Conservation (phyloP, 2,113 vertebrate genomes). For the Strigops habroptila region DNA sequence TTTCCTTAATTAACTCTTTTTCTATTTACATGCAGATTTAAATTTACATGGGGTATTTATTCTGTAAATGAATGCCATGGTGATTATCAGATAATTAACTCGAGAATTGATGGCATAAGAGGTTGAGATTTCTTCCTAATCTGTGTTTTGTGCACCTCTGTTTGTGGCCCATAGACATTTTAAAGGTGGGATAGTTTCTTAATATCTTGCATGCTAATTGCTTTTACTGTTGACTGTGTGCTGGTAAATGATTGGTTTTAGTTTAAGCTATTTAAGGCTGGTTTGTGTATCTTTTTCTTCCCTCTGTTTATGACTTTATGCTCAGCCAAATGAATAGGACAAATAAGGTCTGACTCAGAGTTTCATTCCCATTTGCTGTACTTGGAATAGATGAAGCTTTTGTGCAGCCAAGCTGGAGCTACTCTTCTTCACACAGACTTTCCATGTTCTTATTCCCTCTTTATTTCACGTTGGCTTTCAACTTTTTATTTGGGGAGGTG, state of each 20-base stretch:
- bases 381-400: not conserved
- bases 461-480: not conserved
- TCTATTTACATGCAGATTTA: constrained; percentile 42
- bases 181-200: constrained; percentile 30
- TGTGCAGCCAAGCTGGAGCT: not conserved
- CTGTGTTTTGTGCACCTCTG: constrained; percentile 34
- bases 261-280: constrained; percentile 33
- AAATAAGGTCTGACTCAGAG: constrained; percentile 18
- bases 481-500: not conserved
- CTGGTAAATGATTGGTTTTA: constrained; percentile 13
- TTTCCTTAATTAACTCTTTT: constrained; percentile 62
- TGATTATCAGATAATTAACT: constrained; percentile 68
- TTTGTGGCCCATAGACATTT: constrained; percentile 37
- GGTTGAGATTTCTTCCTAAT: constrained; percentile 41
- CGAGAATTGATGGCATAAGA: constrained; percentile 33
- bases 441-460: not conserved
- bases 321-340: constrained; percentile 3
- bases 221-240: constrained; percentile 33
- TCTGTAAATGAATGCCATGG: constrained; percentile 31
- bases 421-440: not conserved
- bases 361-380: not conserved
- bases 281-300: not conserved
- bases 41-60: constrained; percentile 53
- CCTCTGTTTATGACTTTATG: not conserved
- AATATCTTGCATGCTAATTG: constrained; percentile 57